Percentiles rank a stretch among this genome's conserved stretches.
These are phyloP conservation scores for Myotis daubentonii DNA, from an alignment of 2,797 vertebrate species.

Conservation along the genomic window DNA sequence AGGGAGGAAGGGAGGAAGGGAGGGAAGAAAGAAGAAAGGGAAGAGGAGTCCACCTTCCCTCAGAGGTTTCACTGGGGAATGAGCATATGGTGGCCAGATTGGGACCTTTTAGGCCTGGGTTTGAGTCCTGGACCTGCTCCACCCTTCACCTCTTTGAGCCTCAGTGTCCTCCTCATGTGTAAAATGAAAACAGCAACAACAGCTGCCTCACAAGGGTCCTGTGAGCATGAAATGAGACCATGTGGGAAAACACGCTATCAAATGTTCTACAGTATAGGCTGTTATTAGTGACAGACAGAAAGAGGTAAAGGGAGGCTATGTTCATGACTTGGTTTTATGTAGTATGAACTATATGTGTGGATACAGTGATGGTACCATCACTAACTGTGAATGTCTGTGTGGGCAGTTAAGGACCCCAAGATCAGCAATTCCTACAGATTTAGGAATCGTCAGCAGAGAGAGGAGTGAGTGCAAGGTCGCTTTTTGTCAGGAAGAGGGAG, in stretches of 20 bases:
- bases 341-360: not conserved
- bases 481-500: not conserved
- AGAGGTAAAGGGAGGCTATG: not conserved
- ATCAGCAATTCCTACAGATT: not conserved
- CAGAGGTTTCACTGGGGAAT: not conserved
- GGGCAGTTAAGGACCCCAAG: not conserved
- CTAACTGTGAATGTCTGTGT: not conserved
- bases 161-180: not conserved
- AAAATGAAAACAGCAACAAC: not conserved
- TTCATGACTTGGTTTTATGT: not conserved
- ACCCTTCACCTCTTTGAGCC: not conserved
- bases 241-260: not conserved
- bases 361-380: not conserved
- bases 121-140: not conserved
- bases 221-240: not conserved
- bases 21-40: fast-evolving
- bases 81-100: not conserved
- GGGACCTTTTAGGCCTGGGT: not conserved
- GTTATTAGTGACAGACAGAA: not conserved
- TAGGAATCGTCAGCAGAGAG: not conserved
- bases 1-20: fast-evolving
- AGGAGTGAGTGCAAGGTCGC: not conserved
- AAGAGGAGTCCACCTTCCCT: not conserved
- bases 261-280: not conserved
- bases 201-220: not conserved